Base-by-base conservation (phyloP, 1,140 invertebrate species). In the Listronotus bonariensis region DNA sequence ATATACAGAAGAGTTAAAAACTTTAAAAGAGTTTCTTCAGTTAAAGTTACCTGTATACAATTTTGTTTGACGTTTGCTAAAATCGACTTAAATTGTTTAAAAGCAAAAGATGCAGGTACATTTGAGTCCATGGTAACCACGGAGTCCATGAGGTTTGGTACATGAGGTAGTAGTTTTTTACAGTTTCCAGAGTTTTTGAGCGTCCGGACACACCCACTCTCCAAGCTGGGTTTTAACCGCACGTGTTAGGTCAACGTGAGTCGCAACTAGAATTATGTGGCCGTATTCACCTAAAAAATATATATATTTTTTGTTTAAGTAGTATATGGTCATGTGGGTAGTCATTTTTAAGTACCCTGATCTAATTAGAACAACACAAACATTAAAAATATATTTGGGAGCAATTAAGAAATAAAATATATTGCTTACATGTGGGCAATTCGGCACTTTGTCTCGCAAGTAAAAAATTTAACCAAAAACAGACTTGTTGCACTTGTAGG, bases 381-480 rank as follows among this genome's bases (percentile, higher is more conserved):
- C 5, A 5, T 26, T 26, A 26, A 26, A 26, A 26, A 3, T 26
- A 5, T 26, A 5, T 3, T 5, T 26, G 5, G 20, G 1, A 26
- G 20, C 5, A 26, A 1, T 5, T 26, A 1, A 26, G 20, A n/a
- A 26, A 26, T 26, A 26, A 26, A 26, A 26, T 26, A 26, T 26
- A 58, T 11, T 62, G 74, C 78, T 81, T 80, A 89, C 90, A 87
- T 69, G 91, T 82, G 59, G 89, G 88, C 52, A 71, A 66, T 57
- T 78, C 76, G 1, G 85, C 82, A 40, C 86, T 84, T 66, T 92
- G 85, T 62, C 91, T 82, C 42, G 89, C 87, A 78, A 90, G 85
- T 52, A 94, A 81, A 77, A 93, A 93, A 68, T 87, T 86, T 32
- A 94, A 78, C 92, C 92, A 94, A 80, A 91, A 93, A 62, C 84